Evolutionary conservation across 2,888 invertebrate species (phyloP), one percentile per base, ranked within the genome.

Genomic region (Hartigia nigra): DNA sequence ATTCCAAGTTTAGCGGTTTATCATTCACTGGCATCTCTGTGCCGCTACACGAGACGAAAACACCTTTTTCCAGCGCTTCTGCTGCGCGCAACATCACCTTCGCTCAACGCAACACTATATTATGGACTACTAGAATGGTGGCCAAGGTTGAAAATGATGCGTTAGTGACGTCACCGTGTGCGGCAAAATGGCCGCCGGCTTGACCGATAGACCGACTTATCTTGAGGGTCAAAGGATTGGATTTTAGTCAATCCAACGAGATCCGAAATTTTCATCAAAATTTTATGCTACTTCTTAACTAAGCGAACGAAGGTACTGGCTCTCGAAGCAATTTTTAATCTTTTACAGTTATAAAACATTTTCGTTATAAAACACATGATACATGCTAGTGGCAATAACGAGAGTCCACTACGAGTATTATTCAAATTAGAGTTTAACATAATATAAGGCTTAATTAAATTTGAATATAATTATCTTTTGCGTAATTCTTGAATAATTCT

Each of bases 61-160:
- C 77, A 81, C 80, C 79, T 80, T 81, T 78, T 79, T 80, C 79
- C 76, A 36, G 76, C 74, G 69, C 70, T 74, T 79, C 77, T 72
- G 78, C 70, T 81, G 72, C 72, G 78, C 77, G 79, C 36, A 78
- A 82, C 78, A 82, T 75, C 78, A 78, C 80, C 36, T 37, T 77
- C 1, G 9, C 31, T 72, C 32, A 12, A 31, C 5, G 31, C 31
- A 34, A 72, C 31, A 72, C 72, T 72, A 72, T 5, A 12, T 23
- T 55, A 55, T 23, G 23, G 55, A 1, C 55, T 23, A 55, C 55
- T 55, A 55, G 55, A 55, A 55, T 55, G 55, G 55, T 23, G 55
- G 55, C 55, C 55, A 55, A 55, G 55, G 55, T 23, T 55, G 55
- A 55, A 23, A 23, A 9, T 55, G 55, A 55, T 23, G 55, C 23